Conservation (phyloP, 2,888 invertebrate genomes). For the Melinaea menophilus region DNA sequence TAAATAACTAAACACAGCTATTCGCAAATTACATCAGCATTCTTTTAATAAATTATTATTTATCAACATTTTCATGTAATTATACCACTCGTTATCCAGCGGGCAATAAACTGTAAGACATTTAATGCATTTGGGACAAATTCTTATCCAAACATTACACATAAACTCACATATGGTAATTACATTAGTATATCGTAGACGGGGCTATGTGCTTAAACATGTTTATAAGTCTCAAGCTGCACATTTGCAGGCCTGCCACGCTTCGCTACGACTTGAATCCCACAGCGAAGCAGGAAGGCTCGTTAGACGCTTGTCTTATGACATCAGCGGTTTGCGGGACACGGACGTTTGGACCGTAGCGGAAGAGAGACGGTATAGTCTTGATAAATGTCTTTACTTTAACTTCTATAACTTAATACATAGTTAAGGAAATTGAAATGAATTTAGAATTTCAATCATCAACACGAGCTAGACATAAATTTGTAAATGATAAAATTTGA, state of each 20-base stretch:
- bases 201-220: neutral
- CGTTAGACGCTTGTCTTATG: slow-evolving; percentile 62
- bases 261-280: slow-evolving; percentile 37
- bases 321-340: slow-evolving; percentile 55
- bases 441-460: too few species aligned
- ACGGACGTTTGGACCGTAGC: slow-evolving; percentile 14
- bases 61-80: too few species aligned
- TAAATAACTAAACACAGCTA: slow-evolving; percentile 45
- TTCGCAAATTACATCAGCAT: too few species aligned
- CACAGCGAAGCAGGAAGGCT: slow-evolving; percentile 34
- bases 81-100: too few species aligned
- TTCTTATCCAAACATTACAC: too few species aligned
- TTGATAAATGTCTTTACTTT: neutral
- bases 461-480: too few species aligned
- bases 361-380: neutral
- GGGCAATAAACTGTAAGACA: too few species aligned
- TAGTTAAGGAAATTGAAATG: too few species aligned
- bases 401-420: too few species aligned
- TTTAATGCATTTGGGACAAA: too few species aligned
- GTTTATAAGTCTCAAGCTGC: neutral
- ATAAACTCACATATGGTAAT: neutral
- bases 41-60: too few species aligned
- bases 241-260: neutral
- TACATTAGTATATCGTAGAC: neutral
- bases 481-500: too few species aligned